phyloP scores from a whole-genome alignment of 2,888 invertebrate species.

The Eristalis arbustorum region DNA sequence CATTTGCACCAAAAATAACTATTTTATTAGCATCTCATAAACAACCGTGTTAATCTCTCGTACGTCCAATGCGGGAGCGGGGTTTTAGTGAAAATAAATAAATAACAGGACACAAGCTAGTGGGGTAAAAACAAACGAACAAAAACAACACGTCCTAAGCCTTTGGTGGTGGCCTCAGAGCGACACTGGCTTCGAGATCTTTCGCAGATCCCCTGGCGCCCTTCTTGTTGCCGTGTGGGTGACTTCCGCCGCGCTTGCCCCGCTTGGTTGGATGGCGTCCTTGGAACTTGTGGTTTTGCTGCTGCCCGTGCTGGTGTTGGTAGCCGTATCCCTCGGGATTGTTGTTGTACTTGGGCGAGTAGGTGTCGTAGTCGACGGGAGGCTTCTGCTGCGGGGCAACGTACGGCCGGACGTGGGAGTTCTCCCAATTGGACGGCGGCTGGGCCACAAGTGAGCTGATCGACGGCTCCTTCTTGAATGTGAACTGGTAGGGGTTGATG shows the following conservation, averaged over 20 bases:
- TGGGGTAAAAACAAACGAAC: background rate
- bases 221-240: constrained; percentile 70
- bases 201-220: constrained; percentile 71
- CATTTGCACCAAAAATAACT: background rate
- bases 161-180: constrained; percentile 79
- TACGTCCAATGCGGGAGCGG: background rate
- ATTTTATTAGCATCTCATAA: constrained; percentile 28
- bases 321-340: constrained; percentile 80
- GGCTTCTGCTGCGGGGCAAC: constrained; percentile 19
- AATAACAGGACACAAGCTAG: constrained; percentile 54
- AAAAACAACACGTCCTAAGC: background rate
- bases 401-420: constrained; percentile 68
- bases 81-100: constrained; percentile 69
- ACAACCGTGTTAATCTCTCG: background rate
- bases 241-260: constrained; percentile 76
- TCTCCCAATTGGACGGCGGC: constrained; percentile 71
- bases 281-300: constrained; percentile 65
- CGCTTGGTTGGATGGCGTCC: constrained; percentile 74
- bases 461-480: constrained; percentile 76
- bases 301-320: constrained; percentile 74
- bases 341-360: constrained; percentile 79
- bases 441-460: constrained; percentile 68
- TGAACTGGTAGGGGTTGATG: constrained; percentile 77
- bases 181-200: constrained; percentile 77
- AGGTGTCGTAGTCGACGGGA: constrained; percentile 76